phyloP scores from a whole-genome alignment of 1,140 invertebrate genomes.

The Drosophila simulans region DNA sequence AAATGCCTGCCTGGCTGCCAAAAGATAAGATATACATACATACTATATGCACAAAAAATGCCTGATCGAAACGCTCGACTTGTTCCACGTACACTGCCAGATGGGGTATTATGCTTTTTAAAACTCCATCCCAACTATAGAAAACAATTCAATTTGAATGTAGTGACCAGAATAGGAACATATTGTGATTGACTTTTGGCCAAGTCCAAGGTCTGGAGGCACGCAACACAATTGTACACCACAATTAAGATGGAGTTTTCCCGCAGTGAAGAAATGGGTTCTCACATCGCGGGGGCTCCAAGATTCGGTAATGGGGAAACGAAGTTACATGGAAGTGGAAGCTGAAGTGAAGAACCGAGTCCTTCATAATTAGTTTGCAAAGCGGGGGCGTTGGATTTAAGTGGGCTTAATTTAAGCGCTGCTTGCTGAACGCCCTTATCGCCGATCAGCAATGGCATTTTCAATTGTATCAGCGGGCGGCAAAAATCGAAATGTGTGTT shows the following conservation, averaged over 20 bases:
- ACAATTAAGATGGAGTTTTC: background rate
- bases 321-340: background rate
- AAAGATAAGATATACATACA: conserved; percentile 36
- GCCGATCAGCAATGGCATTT: conserved; percentile 7
- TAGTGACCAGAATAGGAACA: too few species aligned
- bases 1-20: conserved; percentile 30
- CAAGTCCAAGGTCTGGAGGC: too few species aligned
- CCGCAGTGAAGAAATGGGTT: background rate
- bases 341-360: background rate
- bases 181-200: too few species aligned
- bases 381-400: conserved; percentile 1
- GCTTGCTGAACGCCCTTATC: conserved; percentile 1
- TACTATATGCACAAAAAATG: background rate
- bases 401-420: conserved; percentile 11
- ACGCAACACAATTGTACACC: too few species aligned
- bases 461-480: conserved; percentile 11
- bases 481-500: conserved; percentile 12
- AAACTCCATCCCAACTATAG: background rate
- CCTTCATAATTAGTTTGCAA: conserved; percentile 66
- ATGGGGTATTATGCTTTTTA: background rate
- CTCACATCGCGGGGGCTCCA: background rate
- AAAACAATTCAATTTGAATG: too few species aligned
- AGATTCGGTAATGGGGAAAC: background rate
- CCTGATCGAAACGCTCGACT: background rate
- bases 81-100: background rate